phyloP scores from a whole-genome alignment of 2,113 vertebrate species.

The Elanoides forficatus region DNA sequence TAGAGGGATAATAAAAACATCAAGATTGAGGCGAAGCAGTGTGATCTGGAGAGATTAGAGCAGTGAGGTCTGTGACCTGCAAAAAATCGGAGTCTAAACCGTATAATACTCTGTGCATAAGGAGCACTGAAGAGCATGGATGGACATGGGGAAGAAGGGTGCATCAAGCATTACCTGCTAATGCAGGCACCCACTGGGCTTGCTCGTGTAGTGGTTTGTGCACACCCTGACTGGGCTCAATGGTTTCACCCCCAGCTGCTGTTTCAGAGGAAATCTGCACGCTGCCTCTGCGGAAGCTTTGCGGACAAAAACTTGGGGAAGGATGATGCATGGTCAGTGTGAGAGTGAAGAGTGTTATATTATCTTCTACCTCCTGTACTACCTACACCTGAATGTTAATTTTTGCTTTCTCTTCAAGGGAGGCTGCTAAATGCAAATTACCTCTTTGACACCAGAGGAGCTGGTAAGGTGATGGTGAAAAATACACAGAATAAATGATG shows the following conservation, averaged over 20 bases:
- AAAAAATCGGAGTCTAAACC: background rate
- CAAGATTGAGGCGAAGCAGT: background rate
- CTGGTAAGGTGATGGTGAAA: background rate
- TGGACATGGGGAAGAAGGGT: background rate
- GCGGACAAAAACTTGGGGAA: background rate
- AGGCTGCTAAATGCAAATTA: background rate
- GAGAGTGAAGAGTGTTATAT: background rate
- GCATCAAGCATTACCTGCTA: background rate
- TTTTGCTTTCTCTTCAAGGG: constrained; percentile 1
- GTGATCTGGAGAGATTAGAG: background rate
- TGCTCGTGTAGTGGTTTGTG: background rate
- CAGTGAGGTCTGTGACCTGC: background rate
- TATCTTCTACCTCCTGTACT: background rate
- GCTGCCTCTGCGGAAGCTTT: background rate
- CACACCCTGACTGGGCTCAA: background rate
- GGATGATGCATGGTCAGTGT: background rate
- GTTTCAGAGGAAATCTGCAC: background rate
- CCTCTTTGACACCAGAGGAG: background rate
- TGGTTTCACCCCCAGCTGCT: background rate
- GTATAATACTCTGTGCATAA: background rate
- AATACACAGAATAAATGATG: background rate
- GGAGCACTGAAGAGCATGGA: background rate
- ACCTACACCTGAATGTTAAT: background rate
- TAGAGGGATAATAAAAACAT: background rate
- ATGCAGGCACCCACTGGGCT: background rate